Evolutionary conservation across 2,113 vertebrate species (phyloP).

Genomic region (Calidris pygmaea): DNA sequence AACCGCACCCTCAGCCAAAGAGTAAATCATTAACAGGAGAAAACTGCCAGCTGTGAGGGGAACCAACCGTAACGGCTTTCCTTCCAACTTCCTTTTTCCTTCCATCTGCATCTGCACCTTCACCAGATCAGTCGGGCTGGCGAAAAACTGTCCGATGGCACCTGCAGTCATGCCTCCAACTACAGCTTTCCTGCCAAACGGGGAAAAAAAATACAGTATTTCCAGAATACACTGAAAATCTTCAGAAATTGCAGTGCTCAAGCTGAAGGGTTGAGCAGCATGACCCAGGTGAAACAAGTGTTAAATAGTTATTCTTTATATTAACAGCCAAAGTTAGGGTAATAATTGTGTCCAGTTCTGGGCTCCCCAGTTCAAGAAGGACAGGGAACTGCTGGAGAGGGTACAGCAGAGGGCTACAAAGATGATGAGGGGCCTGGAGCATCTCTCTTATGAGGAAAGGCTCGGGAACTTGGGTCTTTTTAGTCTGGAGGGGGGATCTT

Average conservation of each 20-base stretch:
- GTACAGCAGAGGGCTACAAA: no score
- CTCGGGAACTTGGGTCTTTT: no score
- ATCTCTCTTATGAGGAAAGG: no score
- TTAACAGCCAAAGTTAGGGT: neutral
- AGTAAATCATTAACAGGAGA: neutral
- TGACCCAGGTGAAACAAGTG: neutral
- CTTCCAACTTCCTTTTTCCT: slow-evolving; percentile 81
- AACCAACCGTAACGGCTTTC: slow-evolving; percentile 81
- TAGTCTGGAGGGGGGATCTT: no score
- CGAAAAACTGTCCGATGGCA: slow-evolving; percentile 85
- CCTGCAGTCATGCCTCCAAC: slow-evolving; percentile 82
- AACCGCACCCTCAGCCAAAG: neutral
- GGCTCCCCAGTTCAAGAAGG: no score
- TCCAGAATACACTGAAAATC: neutral
- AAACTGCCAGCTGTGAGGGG: neutral
- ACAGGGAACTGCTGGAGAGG: no score
- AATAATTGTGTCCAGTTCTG: neutral
- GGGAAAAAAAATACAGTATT: neutral
- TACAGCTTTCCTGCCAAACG: slow-evolving; percentile 79
- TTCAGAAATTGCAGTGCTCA: rapidly evolving
- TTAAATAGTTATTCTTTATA: neutral
- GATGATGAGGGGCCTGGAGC: no score
- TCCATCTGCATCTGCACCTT: slow-evolving; percentile 93
- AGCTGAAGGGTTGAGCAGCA: neutral
- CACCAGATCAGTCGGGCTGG: slow-evolving; percentile 86